Base-by-base conservation (phyloP, 2,888 invertebrate genomes). In the Ichneumoninae sp. region DNA sequence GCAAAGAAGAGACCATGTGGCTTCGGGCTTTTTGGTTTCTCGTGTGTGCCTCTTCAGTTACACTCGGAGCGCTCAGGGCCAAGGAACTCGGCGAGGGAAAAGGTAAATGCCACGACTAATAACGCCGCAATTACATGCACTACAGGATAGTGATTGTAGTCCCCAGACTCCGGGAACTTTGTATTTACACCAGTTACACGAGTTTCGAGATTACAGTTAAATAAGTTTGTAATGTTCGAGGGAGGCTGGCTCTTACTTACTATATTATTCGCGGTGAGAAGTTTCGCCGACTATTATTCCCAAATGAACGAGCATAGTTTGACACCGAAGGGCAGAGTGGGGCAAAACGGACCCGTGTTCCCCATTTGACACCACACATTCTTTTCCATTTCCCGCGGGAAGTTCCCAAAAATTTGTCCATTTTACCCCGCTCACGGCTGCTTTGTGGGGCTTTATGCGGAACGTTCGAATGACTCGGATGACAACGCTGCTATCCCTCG, bases 1-100 rank as follows among this genome's bases (percentile, higher is more conserved):
- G 65, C 73, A 77, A 36, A 79, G 54, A 57, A 80, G 69, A 44
- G 19, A 82, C 68, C 88, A 92, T 93, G 93, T 86, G 92, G 89
- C 88, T 92, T 86, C 89, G 91, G 75, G 89, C 89, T 86, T 89
- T 91, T 88, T 93, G 91, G 91, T 93, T 90, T 89, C 88, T 93
- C 82, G 87, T 92, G 81, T 92, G 91, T 89, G 89, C 90, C 57
- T 90, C 90, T 8, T 90, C 92, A 65, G 88, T 91, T 82, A 91
- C 91, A 68, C 89, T 92, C 70, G 93, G 91, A 30, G 92, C 91
- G 74, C 89, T 92, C 57, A 90, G 93, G 71, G 89, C 90, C 44
- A 93, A 93, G 87, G 93, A 93, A 73, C 89, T 90, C 78, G 91
- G 92, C 66, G 93, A 93, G 71, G 93, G 93, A 70, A 93, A 91